These are phyloP conservation scores for Hydrotaea diabolus DNA, from an alignment of 2,888 invertebrate species.

Conservation along the genomic window DNA sequence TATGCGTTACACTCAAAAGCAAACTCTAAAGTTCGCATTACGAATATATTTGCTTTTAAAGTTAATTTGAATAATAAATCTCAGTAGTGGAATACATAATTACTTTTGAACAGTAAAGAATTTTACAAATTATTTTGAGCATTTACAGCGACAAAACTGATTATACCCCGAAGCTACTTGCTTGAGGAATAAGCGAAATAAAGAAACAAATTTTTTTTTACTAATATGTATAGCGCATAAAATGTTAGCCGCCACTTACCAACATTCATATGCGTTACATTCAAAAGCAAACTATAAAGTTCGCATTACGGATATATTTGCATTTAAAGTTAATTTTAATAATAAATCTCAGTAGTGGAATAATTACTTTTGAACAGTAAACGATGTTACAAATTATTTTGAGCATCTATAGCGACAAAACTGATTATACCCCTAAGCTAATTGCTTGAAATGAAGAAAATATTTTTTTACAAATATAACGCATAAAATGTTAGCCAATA, in stretches of 20 bases:
- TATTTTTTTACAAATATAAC: too few species aligned
- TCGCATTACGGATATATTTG: background rate
- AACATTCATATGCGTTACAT: background rate
- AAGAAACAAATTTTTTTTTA: background rate
- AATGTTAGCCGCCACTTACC: background rate
- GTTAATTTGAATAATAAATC: constrained; percentile 1
- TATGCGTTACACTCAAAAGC: background rate
- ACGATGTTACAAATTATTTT: background rate
- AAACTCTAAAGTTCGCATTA: background rate
- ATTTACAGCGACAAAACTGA: too few species aligned
- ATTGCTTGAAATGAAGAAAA: too few species aligned
- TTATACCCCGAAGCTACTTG: too few species aligned
- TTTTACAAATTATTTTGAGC: background rate
- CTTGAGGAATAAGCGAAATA: too few species aligned
- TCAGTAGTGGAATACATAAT: background rate
- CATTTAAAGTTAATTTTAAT: constrained; percentile 13
- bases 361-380: background rate
- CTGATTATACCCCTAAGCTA: too few species aligned
- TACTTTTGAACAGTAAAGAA: background rate
- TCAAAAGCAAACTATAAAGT: background rate
- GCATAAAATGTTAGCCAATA: too few species aligned
- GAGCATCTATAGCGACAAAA: too few species aligned
- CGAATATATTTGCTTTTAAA: constrained; percentile 1
- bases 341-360: constrained; percentile 8
- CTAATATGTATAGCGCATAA: background rate